These are phyloP conservation scores for Erebia ligea DNA, from an alignment of 2,888 invertebrate species.

Conservation along the genomic window DNA sequence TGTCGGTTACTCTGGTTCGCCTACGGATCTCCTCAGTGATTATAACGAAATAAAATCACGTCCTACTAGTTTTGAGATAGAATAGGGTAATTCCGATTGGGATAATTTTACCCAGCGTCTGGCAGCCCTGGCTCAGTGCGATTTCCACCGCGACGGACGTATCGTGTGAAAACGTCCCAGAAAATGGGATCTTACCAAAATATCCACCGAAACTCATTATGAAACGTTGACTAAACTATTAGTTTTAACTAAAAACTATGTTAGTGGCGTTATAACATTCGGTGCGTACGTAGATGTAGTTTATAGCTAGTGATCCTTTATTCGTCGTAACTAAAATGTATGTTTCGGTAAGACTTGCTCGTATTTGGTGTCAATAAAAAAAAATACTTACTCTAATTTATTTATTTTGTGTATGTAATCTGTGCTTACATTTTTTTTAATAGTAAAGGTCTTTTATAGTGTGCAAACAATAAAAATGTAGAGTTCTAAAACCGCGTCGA, in stretches of 20 bases:
- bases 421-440: neutral
- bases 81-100: slow-evolving; percentile 8
- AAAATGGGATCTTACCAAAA: slow-evolving; percentile 42
- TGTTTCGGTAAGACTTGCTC: slow-evolving; percentile 39
- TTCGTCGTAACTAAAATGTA: slow-evolving; percentile 43
- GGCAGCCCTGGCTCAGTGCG: slow-evolving; percentile 42
- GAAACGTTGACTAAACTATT: slow-evolving; percentile 52
- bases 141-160: slow-evolving; percentile 57
- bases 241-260: slow-evolving; percentile 52
- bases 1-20: too few species aligned
- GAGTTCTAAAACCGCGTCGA: neutral
- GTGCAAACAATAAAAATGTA: neutral
- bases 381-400: neutral
- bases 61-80: neutral
- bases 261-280: slow-evolving; percentile 68
- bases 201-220: slow-evolving; percentile 56
- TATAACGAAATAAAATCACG: too few species aligned
- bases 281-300: slow-evolving; percentile 52
- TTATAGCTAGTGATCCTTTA: slow-evolving; percentile 41
- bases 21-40: too few species aligned
- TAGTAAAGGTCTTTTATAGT: neutral
- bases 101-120: slow-evolving; percentile 28
- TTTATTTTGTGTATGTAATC: neutral
- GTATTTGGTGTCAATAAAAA: slow-evolving; percentile 11
- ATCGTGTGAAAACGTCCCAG: slow-evolving; percentile 37